Conservation (phyloP, 2,113 vertebrate species). For the Taurulus bubalis region DNA sequence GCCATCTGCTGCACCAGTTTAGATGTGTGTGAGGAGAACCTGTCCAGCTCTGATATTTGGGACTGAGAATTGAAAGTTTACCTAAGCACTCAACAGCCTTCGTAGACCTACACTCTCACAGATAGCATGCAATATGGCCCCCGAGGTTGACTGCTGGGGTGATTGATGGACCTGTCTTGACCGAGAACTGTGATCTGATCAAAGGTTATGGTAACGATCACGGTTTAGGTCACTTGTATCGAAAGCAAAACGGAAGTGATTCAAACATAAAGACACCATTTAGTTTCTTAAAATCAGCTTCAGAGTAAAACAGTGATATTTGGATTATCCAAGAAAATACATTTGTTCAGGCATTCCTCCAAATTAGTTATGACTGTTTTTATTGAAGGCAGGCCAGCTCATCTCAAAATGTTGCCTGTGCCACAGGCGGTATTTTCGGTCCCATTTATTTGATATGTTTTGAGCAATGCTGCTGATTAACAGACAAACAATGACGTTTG, state of each 20-base stretch:
- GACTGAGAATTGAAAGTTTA: slow-evolving; percentile 55
- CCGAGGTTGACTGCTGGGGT: no score
- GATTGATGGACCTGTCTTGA: slow-evolving; percentile 45
- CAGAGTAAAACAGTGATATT: background rate
- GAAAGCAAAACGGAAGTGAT: background rate
- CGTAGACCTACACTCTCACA: slow-evolving; percentile 49
- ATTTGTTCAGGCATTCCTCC: background rate
- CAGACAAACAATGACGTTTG: slow-evolving; percentile 16
- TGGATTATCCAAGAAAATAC: background rate
- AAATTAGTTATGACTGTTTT: background rate
- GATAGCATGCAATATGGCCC: slow-evolving; percentile 67
- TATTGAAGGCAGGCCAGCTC: background rate
- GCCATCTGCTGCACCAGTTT: slow-evolving; percentile 67
- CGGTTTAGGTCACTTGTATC: slow-evolving; percentile 2
- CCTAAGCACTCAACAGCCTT: slow-evolving; percentile 49
- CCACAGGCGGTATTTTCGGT: background rate
- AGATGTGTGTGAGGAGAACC: slow-evolving; percentile 56
- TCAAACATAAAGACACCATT: background rate
- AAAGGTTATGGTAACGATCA: slow-evolving; percentile 43
- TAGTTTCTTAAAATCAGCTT: background rate
- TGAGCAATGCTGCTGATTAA: background rate
- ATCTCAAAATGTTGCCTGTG: background rate
- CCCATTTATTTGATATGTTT: background rate
- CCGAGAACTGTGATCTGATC: slow-evolving; percentile 37
- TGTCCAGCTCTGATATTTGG: slow-evolving; percentile 58